phyloP scores from a whole-genome alignment of 2,888 invertebrate genomes.

The Lasioglossum pauxillum region DNA sequence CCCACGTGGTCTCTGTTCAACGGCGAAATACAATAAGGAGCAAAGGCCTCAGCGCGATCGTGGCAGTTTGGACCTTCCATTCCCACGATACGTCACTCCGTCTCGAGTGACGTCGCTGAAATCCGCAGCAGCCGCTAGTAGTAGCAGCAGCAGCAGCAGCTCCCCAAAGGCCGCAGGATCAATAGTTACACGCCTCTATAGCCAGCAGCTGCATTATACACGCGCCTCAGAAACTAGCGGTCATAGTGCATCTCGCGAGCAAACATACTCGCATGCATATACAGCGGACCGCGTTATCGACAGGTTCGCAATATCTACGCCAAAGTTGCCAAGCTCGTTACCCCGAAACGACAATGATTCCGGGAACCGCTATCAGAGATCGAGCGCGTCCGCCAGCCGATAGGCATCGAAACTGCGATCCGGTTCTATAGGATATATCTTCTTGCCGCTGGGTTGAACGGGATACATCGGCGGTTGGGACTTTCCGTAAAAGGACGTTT shows the following conservation, averaged over 20 bases:
- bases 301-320: conserved; percentile 48
- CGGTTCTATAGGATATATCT: neutral
- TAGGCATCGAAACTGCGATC: conserved; percentile 33
- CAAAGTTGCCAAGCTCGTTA: conserved; percentile 39
- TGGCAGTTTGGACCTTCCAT: conserved; percentile 69
- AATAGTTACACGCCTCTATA: conserved; percentile 71
- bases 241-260: conserved; percentile 57
- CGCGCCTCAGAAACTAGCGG: conserved; percentile 58
- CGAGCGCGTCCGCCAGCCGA: conserved; percentile 29
- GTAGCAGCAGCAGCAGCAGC: conserved; percentile 55
- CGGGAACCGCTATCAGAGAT: conserved; percentile 23
- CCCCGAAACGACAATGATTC: conserved; percentile 29
- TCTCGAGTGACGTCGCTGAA: conserved; percentile 72
- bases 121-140: conserved; percentile 64
- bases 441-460: neutral
- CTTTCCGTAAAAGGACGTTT: neutral
- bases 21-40: conserved; percentile 66
- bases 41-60: conserved; percentile 54
- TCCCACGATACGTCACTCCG: conserved; percentile 78
- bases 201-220: conserved; percentile 68
- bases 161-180: conserved; percentile 69
- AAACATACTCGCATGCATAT: conserved; percentile 5
- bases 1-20: conserved; percentile 68
- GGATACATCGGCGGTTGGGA: neutral
- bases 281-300: conserved; percentile 45